A percentile compares a stretch with the other conserved stretches of the same genome.
These are phyloP conservation scores for Tragelaphus oryx DNA, from an alignment of 2,797 vertebrate species.

Conservation along the genomic window DNA sequence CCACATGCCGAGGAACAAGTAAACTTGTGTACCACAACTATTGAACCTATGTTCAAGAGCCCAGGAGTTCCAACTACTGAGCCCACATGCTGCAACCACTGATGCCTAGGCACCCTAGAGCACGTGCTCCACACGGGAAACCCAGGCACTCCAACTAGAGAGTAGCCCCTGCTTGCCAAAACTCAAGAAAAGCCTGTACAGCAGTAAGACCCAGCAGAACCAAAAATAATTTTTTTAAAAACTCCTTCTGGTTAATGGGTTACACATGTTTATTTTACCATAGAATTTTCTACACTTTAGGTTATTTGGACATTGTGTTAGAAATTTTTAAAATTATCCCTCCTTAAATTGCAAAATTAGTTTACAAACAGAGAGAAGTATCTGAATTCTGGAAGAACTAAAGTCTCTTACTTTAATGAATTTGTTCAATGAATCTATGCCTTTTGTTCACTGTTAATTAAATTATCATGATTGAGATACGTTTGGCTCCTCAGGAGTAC, in stretches of 20 bases:
- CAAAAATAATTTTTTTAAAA: background rate
- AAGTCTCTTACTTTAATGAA: background rate
- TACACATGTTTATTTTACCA: background rate
- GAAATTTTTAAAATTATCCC: background rate
- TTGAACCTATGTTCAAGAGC: background rate
- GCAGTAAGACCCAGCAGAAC: background rate
- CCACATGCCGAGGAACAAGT: background rate
- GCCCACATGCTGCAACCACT: background rate
- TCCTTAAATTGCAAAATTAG: background rate
- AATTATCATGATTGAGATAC: background rate
- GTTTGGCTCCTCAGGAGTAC: background rate
- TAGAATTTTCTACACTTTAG: background rate
- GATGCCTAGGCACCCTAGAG: background rate
- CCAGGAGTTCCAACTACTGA: background rate
- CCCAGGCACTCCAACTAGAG: background rate
- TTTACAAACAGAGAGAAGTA: background rate
- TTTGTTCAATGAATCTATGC: background rate
- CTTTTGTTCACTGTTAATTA: background rate
- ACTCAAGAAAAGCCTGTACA: background rate
- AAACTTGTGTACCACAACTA: background rate
- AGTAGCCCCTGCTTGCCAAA: background rate
- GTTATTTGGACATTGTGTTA: background rate
- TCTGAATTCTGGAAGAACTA: background rate
- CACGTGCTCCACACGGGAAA: background rate
- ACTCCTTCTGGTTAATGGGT: background rate